Conservation (phyloP, 1,140 invertebrate genomes). For the Trachelipus rathkii region DNA sequence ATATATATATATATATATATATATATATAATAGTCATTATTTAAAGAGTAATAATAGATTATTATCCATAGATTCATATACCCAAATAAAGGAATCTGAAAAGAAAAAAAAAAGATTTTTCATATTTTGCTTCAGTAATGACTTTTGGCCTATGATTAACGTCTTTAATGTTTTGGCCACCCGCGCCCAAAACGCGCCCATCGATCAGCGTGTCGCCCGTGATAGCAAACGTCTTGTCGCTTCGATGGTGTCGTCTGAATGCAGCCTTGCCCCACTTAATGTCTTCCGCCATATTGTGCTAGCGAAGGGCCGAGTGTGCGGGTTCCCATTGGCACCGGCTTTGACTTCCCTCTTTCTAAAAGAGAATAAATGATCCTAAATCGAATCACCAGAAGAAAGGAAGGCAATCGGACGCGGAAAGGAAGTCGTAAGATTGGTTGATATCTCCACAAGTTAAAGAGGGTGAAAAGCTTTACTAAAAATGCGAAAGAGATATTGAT, state of each 20-base stretch:
- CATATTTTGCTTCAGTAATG: not conserved
- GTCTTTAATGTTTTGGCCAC: not conserved
- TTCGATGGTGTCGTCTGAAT: not conserved
- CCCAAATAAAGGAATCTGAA: not conserved
- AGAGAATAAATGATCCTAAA: not conserved
- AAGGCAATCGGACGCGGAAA: not conserved
- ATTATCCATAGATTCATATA: not conserved
- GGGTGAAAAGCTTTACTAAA: not conserved
- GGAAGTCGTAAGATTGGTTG: not conserved
- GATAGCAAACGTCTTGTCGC: not conserved
- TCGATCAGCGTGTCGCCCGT: conserved; percentile 1
- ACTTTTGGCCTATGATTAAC: not conserved
- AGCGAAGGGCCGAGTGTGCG: not conserved
- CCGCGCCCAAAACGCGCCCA: not conserved
- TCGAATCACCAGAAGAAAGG: not conserved
- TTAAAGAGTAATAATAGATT: too few relatives aligned
- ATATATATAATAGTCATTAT: too few relatives aligned
- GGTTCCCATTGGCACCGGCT: not conserved
- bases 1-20: too few relatives aligned
- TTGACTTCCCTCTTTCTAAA: not conserved
- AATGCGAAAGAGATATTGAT: not conserved
- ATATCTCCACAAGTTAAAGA: not conserved
- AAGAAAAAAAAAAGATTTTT: not conserved
- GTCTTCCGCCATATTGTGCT: conserved; percentile 6
- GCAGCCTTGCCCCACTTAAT: conserved; percentile 1